Percentiles rank a stretch among this genome's conserved stretches.
Evolutionary conservation across 2,797 vertebrate species (phyloP).

Genomic region (Cheirogaleus major): DNA sequence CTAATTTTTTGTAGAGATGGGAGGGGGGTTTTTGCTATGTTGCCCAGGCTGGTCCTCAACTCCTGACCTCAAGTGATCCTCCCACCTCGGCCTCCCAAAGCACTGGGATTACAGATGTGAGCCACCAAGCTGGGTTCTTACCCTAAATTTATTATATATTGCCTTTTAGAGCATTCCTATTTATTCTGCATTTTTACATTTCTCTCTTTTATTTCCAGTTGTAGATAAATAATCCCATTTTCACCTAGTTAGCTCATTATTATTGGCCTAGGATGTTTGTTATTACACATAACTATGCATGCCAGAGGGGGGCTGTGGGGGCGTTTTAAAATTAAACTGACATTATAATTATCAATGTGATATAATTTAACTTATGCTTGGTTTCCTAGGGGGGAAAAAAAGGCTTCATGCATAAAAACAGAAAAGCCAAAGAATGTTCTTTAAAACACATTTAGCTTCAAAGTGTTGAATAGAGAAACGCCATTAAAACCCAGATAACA

Average conservation of each 20-base stretch:
- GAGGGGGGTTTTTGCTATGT: rapidly evolving
- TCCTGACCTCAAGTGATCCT: too few relatives aligned
- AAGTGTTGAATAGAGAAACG: neutral
- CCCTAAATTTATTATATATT: too few relatives aligned
- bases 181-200: neutral
- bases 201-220: neutral
- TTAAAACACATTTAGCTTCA: slow-evolving; percentile 14
- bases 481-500: slow-evolving; percentile 64
- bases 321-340: neutral
- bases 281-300: rapidly evolving
- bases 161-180: neutral
- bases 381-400: slow-evolving; percentile 17
- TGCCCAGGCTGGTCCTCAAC: too few relatives aligned
- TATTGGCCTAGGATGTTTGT: neutral
- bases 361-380: neutral
- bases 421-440: neutral
- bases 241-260: too few relatives aligned
- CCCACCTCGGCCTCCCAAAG: too few relatives aligned
- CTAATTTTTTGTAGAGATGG: too few relatives aligned
- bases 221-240: neutral
- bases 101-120: too few relatives aligned
- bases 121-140: neutral
- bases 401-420: slow-evolving; percentile 20
- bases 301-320: neutral
- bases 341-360: neutral